Conservation (phyloP, 2,797 vertebrate species). For the Neostethus bicornis region DNA sequence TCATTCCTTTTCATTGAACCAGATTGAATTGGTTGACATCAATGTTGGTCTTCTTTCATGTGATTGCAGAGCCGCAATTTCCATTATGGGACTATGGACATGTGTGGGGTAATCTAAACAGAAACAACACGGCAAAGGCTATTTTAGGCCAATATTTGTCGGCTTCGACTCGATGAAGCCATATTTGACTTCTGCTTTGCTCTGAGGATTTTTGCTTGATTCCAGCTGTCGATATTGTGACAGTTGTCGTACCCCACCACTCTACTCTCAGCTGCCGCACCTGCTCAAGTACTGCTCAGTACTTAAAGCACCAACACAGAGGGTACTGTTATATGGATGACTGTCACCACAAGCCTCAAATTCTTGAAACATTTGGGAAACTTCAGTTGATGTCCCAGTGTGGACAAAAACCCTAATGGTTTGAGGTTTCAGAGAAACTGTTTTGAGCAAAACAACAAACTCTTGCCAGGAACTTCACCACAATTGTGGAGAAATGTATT, state of each 20-base stretch:
- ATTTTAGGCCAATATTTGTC: too few relatives aligned
- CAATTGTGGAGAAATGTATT: too few relatives aligned
- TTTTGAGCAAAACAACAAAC: slow-evolving; percentile 32
- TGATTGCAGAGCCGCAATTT: too few relatives aligned
- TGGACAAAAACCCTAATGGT: slow-evolving; percentile 13
- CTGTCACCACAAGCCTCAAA: slow-evolving; percentile 58
- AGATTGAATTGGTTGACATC: too few relatives aligned
- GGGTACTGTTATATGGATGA: slow-evolving; percentile 60
- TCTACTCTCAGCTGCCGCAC: slow-evolving; percentile 76
- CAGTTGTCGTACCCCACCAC: slow-evolving; percentile 29
- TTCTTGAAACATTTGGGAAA: slow-evolving; percentile 65
- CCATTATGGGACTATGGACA: too few relatives aligned
- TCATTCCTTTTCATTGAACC: too few relatives aligned
- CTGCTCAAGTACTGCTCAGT: slow-evolving; percentile 71
- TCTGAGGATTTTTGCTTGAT: not conserved
- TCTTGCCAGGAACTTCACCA: slow-evolving; percentile 27
- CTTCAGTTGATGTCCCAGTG: slow-evolving; percentile 24
- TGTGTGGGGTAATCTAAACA: too few relatives aligned
- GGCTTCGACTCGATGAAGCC: slow-evolving; percentile 1
- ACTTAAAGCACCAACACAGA: slow-evolving; percentile 66
- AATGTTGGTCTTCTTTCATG: too few relatives aligned
- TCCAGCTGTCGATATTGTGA: not conserved
- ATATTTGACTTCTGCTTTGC: slow-evolving; percentile 1
- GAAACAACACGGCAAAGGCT: too few relatives aligned
- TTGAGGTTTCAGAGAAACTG: slow-evolving; percentile 15